Conservation (phyloP, 30 jellyfish, hydroid and myxozoan species). For the Mastigias papua region DNA sequence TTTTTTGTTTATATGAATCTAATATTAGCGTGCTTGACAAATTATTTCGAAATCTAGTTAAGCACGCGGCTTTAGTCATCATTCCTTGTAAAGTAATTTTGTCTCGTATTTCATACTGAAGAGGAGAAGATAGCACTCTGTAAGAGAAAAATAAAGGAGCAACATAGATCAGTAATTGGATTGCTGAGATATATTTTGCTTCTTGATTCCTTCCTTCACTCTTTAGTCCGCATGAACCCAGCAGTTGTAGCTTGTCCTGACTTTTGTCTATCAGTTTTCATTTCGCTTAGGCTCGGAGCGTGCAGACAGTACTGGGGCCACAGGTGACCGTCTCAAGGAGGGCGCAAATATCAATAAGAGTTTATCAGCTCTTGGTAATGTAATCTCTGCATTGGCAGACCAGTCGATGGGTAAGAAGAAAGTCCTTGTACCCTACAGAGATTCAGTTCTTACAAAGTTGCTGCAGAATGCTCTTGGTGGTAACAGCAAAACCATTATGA, state of each 20-base stretch:
- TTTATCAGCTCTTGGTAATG: slow-evolving; percentile 97
- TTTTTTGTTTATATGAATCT: too few relatives aligned
- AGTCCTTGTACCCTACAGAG: slow-evolving; percentile 98
- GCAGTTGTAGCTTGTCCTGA: not conserved
- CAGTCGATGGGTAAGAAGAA: slow-evolving; percentile 97
- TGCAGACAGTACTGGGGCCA: slow-evolving; percentile 99
- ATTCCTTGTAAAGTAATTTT: too few relatives aligned
- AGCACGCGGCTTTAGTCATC: too few relatives aligned
- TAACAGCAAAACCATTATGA: slow-evolving; percentile 98
- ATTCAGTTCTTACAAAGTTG: slow-evolving; percentile 95
- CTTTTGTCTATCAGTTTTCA: not conserved
- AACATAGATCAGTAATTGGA: too few relatives aligned
- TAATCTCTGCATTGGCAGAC: slow-evolving; percentile 97
- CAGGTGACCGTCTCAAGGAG: slow-evolving; percentile 99
- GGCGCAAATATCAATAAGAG: slow-evolving; percentile 97
- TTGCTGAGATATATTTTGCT: too few relatives aligned
- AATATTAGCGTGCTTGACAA: too few relatives aligned
- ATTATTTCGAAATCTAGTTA: too few relatives aligned
- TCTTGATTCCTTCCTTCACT: too few relatives aligned
- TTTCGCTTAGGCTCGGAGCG: slow-evolving; percentile 88
- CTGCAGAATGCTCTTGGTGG: slow-evolving; percentile 99
- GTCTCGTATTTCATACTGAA: too few relatives aligned
- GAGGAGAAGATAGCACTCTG: too few relatives aligned
- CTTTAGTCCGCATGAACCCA: not conserved
- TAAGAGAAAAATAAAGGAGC: too few relatives aligned